Evolutionary conservation across 2,797 vertebrate genomes (phyloP).

Genomic region (Sciurus vulgaris): DNA sequence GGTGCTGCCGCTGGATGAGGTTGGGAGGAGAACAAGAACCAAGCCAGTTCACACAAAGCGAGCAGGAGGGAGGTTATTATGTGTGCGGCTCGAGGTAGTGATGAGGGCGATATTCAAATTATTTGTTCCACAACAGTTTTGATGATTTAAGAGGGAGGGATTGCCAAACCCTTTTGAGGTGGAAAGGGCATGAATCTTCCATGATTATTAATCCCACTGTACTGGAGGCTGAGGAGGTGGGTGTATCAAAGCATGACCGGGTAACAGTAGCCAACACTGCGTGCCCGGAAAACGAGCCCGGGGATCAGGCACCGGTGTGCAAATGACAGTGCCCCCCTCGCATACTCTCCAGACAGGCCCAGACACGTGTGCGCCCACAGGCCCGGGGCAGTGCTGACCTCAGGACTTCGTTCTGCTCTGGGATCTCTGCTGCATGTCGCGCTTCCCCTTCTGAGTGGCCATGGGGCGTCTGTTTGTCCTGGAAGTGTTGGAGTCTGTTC

Average conservation of each 20-base stretch:
- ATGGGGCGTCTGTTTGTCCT: slow-evolving; percentile 69
- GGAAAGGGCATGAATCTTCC: slow-evolving; percentile 37
- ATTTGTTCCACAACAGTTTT: slow-evolving; percentile 47
- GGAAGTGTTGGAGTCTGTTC: slow-evolving; percentile 24
- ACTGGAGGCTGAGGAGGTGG: background rate
- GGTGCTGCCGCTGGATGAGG: slow-evolving; percentile 25
- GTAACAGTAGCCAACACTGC: background rate
- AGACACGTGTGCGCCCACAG: fast-evolving
- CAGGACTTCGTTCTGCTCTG: slow-evolving; percentile 57
- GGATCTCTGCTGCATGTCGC: fast-evolving
- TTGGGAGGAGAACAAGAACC: background rate
- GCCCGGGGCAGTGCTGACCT: background rate
- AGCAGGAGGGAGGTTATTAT: slow-evolving; percentile 46
- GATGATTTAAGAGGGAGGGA: slow-evolving; percentile 52
- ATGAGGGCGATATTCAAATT: slow-evolving; percentile 70
- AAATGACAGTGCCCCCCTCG: slow-evolving; percentile 29
- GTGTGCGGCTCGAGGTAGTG: background rate
- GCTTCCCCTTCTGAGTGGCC: slow-evolving; percentile 66
- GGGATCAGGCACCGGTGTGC: background rate
- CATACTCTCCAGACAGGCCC: fast-evolving
- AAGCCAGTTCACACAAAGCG: slow-evolving; percentile 72
- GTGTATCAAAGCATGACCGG: slow-evolving; percentile 40
- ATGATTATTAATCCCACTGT: slow-evolving; percentile 17
- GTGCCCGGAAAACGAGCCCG: fast-evolving
- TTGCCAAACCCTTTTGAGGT: background rate